Base-by-base conservation (phyloP, 2,113 vertebrate species). In the Colossoma macropomum region DNA sequence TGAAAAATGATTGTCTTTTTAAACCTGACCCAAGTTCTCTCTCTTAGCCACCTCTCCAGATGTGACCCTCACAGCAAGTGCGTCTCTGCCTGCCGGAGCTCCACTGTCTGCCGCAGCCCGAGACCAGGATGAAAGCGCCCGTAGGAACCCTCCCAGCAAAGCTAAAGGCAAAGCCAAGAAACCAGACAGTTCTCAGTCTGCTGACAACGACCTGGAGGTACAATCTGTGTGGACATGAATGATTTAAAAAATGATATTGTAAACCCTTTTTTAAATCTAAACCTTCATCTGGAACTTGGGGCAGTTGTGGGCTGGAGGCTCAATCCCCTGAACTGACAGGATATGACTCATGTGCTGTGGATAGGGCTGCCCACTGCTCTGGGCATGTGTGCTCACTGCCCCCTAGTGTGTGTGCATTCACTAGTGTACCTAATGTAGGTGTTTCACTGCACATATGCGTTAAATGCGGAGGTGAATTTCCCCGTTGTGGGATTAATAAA, bases 121-220 rank as follows among this genome's bases (percentile, higher is more conserved):
- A 87, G 97, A 97, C 45, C 91, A 95, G 87, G 97, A 98, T 12
- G 98, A 99, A 65, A 94, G 95, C 0, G 91, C 93, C 70, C 96
- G 94, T 73, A 96, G 96, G 94, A 97, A 96, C 85, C 92, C 95
- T 0, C 89, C 96, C 25, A 95, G 96, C 19, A 99, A 98, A 90
- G 94, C 97, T 78, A 97, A 97, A 87, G 96, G 96, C 84, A 99
- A 99, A 85, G 93, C 82, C 86, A 97, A 96, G 94, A 98, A 97
- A 94, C 92, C 94, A 0, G 97, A 98, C 6, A 90, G 89, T 75
- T 93, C 93, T 5, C 95, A 94, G 19, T 91, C 96, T 1, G 90
- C 96, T 65, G 96, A 98, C 86, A 96, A 88, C 21, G 97, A 99
- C 89, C 92, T 99, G 86, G 97, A 99, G 94, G 98, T 98, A 92